Evolutionary conservation across 2,113 vertebrate genomes (phyloP).

Genomic region (Takifugu bimaculatus): DNA sequence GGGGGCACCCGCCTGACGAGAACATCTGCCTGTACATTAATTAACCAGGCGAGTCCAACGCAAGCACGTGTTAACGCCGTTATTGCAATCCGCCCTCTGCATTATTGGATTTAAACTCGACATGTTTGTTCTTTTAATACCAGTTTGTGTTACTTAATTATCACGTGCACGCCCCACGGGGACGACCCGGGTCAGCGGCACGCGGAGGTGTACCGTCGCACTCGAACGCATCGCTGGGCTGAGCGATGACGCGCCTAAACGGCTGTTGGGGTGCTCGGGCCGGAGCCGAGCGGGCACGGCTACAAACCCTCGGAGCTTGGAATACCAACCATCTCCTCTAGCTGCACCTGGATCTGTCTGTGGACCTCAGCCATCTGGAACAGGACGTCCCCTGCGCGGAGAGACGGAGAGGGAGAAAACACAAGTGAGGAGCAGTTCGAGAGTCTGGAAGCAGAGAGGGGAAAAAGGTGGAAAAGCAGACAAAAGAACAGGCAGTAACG

Average conservation of each 20-base stretch:
- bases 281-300: not conserved
- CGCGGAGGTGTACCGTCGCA: no score
- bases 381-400: slow-evolving; percentile 88
- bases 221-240: not conserved
- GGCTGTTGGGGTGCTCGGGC: not conserved
- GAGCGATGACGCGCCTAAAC: not conserved
- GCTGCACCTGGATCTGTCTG: slow-evolving; percentile 96
- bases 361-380: slow-evolving; percentile 99
- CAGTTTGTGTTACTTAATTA: slow-evolving; percentile 27
- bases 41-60: not conserved
- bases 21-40: no score
- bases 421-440: slow-evolving; percentile 31
- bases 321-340: slow-evolving; percentile 95
- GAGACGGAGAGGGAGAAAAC: slow-evolving; percentile 38
- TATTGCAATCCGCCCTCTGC: slow-evolving; percentile 8
- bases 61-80: slow-evolving; percentile 12
- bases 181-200: slow-evolving; percentile 6
- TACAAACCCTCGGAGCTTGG: slow-evolving; percentile 16
- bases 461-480: slow-evolving; percentile 1
- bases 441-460: slow-evolving; percentile 16
- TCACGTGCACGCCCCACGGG: slow-evolving; percentile 3
- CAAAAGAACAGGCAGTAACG: not conserved
- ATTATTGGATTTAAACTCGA: slow-evolving; percentile 23
- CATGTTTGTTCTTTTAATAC: slow-evolving; percentile 12
- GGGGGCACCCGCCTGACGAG: no score